Conservation (phyloP, 2,888 invertebrate species). For the Microctonus aethiopoides region DNA sequence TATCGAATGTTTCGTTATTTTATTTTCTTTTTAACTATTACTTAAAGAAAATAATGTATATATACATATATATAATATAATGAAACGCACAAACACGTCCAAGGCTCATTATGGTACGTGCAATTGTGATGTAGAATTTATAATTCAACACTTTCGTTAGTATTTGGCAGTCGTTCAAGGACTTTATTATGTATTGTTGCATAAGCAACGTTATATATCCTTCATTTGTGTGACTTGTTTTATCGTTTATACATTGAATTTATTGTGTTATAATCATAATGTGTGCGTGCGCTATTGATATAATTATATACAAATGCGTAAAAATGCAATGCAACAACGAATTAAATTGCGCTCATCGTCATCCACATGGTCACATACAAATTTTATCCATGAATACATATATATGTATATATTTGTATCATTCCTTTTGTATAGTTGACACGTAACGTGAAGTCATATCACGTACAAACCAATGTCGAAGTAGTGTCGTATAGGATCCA, state of each 20-base stretch:
- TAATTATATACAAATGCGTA: not conserved
- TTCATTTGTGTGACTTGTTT: not conserved
- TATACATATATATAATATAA: not conserved
- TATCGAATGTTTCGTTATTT: not conserved
- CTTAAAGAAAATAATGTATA: not conserved
- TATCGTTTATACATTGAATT: not conserved
- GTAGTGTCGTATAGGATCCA: conserved; percentile 14
- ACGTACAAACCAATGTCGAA: conserved; percentile 33
- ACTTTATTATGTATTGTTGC: conserved; percentile 47
- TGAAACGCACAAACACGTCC: conserved; percentile 16
- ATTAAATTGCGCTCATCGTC: not conserved
- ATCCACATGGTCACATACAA: not conserved
- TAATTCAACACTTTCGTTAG: conserved; percentile 50
- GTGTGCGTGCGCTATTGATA: not conserved
- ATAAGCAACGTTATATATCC: conserved; percentile 37
- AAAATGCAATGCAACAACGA: not conserved
- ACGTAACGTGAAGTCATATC: conserved; percentile 27
- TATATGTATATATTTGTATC: not conserved
- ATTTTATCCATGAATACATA: not conserved
- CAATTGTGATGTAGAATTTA: conserved; percentile 39
- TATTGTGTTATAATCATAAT: not conserved
- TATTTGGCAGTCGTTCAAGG: conserved; percentile 59
- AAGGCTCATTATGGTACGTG: conserved; percentile 24
- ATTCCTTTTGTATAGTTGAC: not conserved
- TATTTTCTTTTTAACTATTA: not conserved